A percentile compares a stretch with the other conserved stretches of the same genome.
Evolutionary conservation across 2,888 invertebrate species (phyloP).

Genomic region (Epirrhoe tristata): DNA sequence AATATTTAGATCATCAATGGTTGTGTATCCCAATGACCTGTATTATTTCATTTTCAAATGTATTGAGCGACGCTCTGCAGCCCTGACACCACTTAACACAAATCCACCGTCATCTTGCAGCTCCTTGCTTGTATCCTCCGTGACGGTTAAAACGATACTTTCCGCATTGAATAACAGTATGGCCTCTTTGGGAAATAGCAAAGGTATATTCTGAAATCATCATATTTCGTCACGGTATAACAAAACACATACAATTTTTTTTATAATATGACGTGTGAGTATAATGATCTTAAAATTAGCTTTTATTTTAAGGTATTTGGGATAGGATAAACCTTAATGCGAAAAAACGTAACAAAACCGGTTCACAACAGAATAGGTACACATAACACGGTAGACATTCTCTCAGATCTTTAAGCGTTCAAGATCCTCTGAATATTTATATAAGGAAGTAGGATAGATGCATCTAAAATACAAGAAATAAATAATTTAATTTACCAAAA

Average conservation of each 20-base stretch:
- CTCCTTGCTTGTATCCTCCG: background rate
- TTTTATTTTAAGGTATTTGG: too few relatives aligned
- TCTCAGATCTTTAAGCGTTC: too few relatives aligned
- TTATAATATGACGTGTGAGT: too few relatives aligned
- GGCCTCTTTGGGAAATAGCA: constrained; percentile 10
- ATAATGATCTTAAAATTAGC: too few relatives aligned
- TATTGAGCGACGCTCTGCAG: constrained; percentile 34
- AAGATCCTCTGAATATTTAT: too few relatives aligned
- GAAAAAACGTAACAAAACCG: too few relatives aligned
- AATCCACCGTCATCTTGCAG: constrained; percentile 15
- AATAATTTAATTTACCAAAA: too few relatives aligned
- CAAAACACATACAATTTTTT: background rate
- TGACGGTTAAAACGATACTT: constrained; percentile 13
- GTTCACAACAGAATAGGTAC: too few relatives aligned
- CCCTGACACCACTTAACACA: constrained; percentile 24
- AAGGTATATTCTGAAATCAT: constrained; percentile 12
- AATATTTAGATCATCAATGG: constrained; percentile 27
- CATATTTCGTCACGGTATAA: background rate
- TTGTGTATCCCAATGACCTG: constrained; percentile 36
- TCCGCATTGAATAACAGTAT: background rate
- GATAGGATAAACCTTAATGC: too few relatives aligned
- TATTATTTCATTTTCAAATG: constrained; percentile 41
- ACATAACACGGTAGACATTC: too few relatives aligned
- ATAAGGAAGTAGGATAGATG: too few relatives aligned
- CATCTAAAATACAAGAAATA: too few relatives aligned